phyloP scores from a whole-genome alignment of 1,140 invertebrate species.

The Oryzaephilus surinamensis region DNA sequence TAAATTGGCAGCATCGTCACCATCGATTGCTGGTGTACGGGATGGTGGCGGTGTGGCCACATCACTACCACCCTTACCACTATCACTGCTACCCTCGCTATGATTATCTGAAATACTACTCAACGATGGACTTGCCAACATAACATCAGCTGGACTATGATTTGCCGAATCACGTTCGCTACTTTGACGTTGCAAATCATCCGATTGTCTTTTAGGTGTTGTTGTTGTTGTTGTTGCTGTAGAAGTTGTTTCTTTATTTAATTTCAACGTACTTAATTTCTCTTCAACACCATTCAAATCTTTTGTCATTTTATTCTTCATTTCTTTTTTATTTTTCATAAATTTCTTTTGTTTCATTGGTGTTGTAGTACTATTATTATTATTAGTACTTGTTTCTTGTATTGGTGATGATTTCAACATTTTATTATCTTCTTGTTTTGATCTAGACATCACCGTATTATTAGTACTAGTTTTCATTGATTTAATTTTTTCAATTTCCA shows the following conservation, averaged over 20 bases:
- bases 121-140: conserved; percentile 50
- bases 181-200: conserved; percentile 38
- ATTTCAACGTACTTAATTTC: conserved; percentile 36
- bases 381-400: background rate
- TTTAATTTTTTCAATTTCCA: conserved; percentile 45
- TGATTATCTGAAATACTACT: conserved; percentile 56
- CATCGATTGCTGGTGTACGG: conserved; percentile 15
- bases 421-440: background rate
- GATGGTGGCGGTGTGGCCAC: conserved; percentile 47
- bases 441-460: conserved; percentile 10
- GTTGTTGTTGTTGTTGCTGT: conserved; percentile 1
- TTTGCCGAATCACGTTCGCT: conserved; percentile 54
- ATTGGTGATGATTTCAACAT: background rate
- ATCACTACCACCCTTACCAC: conserved; percentile 63
- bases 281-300: conserved; percentile 14
- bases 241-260: conserved; percentile 34
- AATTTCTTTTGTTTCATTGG: conserved; percentile 1
- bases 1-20: conserved; percentile 7
- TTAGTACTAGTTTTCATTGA: too few species aligned
- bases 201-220: conserved; percentile 5
- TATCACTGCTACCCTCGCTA: conserved; percentile 65
- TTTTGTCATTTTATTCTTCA: conserved; percentile 8
- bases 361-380: too few species aligned
- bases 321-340: conserved; percentile 2
- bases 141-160: conserved; percentile 54